Evolutionary conservation across 2,113 vertebrate species (phyloP), one percentile per base, ranked within the genome.

Genomic region (Tonatia bakeri): DNA sequence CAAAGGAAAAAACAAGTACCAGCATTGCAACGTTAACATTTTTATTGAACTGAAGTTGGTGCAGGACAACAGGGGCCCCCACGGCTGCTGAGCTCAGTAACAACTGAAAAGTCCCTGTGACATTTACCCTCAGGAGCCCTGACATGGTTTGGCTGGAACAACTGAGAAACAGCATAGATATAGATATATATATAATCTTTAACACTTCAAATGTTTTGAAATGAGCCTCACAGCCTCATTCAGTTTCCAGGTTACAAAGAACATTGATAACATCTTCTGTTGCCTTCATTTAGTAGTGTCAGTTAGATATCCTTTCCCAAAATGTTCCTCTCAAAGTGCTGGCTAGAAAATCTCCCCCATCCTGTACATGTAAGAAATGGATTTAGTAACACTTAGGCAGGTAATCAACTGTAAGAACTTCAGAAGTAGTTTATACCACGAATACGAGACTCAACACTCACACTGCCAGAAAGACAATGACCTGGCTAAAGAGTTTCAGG

Each of bases 11-110:
- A 59, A 77, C 5, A 33, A 91, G 38, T 7, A 75, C 70, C 87
- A 84, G 79, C 80, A 95, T 6, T 97, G 96, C 19, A 96, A 98
- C 98, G 97, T 97, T 97, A 95, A 98, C 95, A 84, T 98, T 99
- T 99, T 97, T 97, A 98, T 98, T 99, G 98, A 98, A 98, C 96
- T 93, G 81, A 43, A 96, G 81, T 26, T 97, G 92, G 96, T 95
- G 93, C 77, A 98, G 80, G 98, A 98, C 96, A 98, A 94, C 61
- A 82, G 97, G 94, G 96, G 96, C 94, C 97, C 93, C 94, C 96
- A 97, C 19, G 93, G 96, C 87, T 96, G 90, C 87, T 61, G 16
- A 75, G 50, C 91, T 97, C 61, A 19, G 76, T 75, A 72, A 94
- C 88, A 93, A 82, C 89, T 40, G 80, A 67, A 96, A 91, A 0